Percentiles rank a stretch among this genome's conserved stretches.
These are phyloP conservation scores for Ifrita kowaldi DNA, from an alignment of 2,113 vertebrate species.

Conservation along the genomic window DNA sequence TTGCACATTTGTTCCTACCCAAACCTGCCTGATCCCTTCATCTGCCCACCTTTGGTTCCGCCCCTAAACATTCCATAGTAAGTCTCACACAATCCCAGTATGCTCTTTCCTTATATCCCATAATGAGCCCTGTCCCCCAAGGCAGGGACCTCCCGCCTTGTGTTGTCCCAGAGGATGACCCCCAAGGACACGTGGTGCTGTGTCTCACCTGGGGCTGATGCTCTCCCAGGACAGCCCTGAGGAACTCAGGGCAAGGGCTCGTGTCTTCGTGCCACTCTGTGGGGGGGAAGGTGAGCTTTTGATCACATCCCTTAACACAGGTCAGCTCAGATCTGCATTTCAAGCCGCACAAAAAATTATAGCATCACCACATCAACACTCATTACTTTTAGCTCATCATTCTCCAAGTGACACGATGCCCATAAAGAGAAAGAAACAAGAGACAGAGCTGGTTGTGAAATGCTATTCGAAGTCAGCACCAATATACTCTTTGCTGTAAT, in stretches of 20 bases:
- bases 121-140: too few species aligned
- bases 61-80: neutral
- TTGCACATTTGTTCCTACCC: neutral
- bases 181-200: neutral
- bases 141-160: neutral
- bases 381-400: neutral
- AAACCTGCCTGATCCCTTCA: neutral
- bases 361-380: neutral
- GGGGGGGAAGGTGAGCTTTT: neutral
- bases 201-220: neutral
- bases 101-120: neutral
- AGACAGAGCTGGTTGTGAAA: neutral
- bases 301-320: neutral
- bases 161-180: accelerated
- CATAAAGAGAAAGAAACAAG: neutral
- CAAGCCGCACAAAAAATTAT: neutral
- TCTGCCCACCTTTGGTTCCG: neutral
- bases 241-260: accelerated
- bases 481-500: neutral
- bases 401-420: neutral
- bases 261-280: neutral
- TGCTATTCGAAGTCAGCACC: neutral
- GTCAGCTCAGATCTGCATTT: neutral
- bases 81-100: neutral
- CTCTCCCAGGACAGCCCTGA: neutral